Evolutionary conservation across 1,140 invertebrate species (phyloP), one percentile per base, ranked within the genome.

Genomic region (Procambarus clarkii): DNA sequence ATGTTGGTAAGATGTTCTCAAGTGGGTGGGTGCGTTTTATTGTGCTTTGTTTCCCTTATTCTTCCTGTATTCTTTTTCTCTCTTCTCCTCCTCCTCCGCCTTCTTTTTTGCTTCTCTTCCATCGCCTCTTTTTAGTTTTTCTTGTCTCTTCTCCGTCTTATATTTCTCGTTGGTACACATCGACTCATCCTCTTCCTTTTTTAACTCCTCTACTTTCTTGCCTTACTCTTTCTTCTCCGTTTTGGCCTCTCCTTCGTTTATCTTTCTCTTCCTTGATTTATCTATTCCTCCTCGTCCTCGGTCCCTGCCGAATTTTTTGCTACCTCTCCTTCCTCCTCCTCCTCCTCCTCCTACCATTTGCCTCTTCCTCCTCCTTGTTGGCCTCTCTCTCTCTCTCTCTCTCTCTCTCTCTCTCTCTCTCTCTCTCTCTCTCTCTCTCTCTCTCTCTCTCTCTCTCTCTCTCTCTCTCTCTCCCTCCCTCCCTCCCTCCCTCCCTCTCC

Each of bases 401-500:
- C 60, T 64, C 60, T 64, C 60, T 64, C 60, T 15, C 60, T 15
- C 60, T 64, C 60, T 64, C 60, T 64, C 60, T 64, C 60, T 64
- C 60, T 64, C 60, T 64, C 60, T 64, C 60, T 64, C 60, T 64
- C 60, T 64, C 54, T 82, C 58, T 58, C n/a, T 82, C 80, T 82
- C 48, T 46, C 79, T 50, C 1, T 50, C 50, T 81, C 48, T 81
- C 79, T 54, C n/a, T 50, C 79, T 54, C 15, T 50, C 48, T 54
- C 50, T 54, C 50, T 54, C 50, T 54, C 50, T 54, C 50, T 54
- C 50, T 54, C 50, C 11, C 50, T 54, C 50, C 11, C 50, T 54
- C 50, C 11, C 11, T 21, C 11, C 15, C 11, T 64, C 18, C 15
- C 60, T 58, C 45, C 18, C 48, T 58, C 79, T 2, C n/a, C 78